phyloP scores from a whole-genome alignment of 2,113 vertebrate species.

The Salminus brasiliensis region DNA sequence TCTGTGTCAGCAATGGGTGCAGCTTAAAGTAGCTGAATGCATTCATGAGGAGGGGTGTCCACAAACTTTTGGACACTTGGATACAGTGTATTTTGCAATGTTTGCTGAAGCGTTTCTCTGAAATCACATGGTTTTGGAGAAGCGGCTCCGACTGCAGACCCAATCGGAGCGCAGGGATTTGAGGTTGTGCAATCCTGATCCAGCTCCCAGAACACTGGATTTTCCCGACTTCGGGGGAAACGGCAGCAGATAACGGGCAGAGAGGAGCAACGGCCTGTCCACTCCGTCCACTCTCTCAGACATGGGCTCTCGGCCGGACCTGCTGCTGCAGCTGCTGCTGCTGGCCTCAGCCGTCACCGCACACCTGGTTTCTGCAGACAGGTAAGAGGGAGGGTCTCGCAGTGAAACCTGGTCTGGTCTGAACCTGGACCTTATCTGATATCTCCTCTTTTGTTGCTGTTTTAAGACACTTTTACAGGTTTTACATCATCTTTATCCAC shows the following conservation, averaged over 20 bases:
- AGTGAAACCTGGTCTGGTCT: background rate
- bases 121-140: slow-evolving; percentile 71
- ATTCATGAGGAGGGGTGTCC: no score
- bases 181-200: slow-evolving; percentile 38
- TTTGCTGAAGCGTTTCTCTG: slow-evolving; percentile 57
- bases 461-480: no score
- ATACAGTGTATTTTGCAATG: background rate
- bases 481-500: no score
- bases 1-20: no score
- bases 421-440: no score
- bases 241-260: background rate
- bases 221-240: background rate
- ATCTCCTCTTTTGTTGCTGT: no score
- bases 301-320: slow-evolving; percentile 21
- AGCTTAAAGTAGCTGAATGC: no score
- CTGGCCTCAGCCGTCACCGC: slow-evolving; percentile 14
- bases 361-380: slow-evolving; percentile 17
- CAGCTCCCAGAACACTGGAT: background rate
- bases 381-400: slow-evolving; percentile 1
- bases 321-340: slow-evolving; percentile 44
- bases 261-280: background rate
- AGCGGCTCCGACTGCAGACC: slow-evolving; percentile 40
- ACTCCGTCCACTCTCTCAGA: background rate
- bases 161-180: slow-evolving; percentile 41
- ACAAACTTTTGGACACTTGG: no score